phyloP scores from a whole-genome alignment of 2,113 vertebrate species.

The Potamarius usumacintae region DNA sequence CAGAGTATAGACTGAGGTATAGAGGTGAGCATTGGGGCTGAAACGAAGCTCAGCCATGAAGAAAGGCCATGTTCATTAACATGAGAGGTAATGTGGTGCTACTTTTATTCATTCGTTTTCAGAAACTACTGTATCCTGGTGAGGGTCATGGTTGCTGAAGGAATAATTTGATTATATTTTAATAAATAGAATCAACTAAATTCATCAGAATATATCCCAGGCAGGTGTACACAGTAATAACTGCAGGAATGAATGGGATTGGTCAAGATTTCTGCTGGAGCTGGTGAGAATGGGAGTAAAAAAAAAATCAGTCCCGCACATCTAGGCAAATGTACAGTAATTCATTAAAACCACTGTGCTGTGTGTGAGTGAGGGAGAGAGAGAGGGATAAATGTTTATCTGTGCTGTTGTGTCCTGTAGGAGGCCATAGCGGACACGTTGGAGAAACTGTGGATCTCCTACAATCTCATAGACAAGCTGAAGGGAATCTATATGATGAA shows the following conservation, averaged over 20 bases:
- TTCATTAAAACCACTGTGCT: not conserved
- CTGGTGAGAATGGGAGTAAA: not conserved
- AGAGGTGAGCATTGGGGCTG: not conserved
- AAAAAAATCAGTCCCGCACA: not conserved
- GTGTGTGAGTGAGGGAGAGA: not conserved
- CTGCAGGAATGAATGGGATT: not conserved
- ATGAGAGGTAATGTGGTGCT: not conserved
- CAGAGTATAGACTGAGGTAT: not conserved
- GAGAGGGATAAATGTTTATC: not conserved
- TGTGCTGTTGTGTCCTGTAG: conserved; percentile 67
- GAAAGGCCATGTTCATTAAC: not conserved
- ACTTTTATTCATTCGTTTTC: not conserved
- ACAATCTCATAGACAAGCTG: conserved; percentile 94
- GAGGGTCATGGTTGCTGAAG: not conserved
- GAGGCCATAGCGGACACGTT: conserved; percentile 89
- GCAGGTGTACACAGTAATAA: not conserved
- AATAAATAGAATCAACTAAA: not conserved
- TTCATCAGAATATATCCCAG: not conserved
- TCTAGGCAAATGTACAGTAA: not conserved
- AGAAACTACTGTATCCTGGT: not conserved
- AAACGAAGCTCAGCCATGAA: not conserved
- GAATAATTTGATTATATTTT: not conserved
- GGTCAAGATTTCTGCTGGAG: not conserved
- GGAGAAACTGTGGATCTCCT: conserved; percentile 96
- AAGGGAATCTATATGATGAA: conserved; percentile 91